Base-by-base conservation (phyloP, 2,797 vertebrate genomes). In the Anableps anableps region DNA sequence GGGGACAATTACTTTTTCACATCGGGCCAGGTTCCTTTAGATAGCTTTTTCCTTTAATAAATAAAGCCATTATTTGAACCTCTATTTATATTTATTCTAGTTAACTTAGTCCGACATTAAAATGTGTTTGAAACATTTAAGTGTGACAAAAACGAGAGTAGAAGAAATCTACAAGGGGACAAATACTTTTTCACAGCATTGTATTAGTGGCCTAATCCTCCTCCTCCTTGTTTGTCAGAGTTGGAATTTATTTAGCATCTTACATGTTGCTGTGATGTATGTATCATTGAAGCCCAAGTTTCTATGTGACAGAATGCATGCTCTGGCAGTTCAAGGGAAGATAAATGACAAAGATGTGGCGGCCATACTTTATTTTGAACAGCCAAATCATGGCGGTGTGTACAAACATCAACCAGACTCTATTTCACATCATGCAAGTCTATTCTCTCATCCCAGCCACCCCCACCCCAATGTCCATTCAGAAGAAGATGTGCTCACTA, bases 261-360 rank as follows among this genome's bases (percentile, higher is more conserved):
- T 85, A 87, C 86, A 48, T 80, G 80, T 78, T 74, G 70, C 86
- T 83, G 74, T 51, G 43, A 82, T 73, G 81, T 79, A 80, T 73
- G 82, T 79, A 79, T 78, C 78, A 79, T 82, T 88, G 80, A 82
- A 85, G 83, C 80, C 75, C 77, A 38, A 80, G 60, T 79, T 50
- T 90, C 86, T 79, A 82, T 89, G 86, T 90, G 90, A 89, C 91
- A 70, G 83, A 86, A 92, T 80, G 85, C 79, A 64, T 90, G 90
- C 89, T 85, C 79, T 78, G 86, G 85, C 85, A 92, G 86, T 87
- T 81, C 34, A 17, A 83, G 80, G 74, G 86, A 85, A 90, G 86
- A 89, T 81, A 86, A 88, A 88, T 81, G 88, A 85, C 90, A 86
- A 83, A 86, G 89, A 92, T 88, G 88, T 91, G 93, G 88, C 70